Base-by-base conservation (phyloP, 2,888 invertebrate genomes). In the Myathropa florea region DNA sequence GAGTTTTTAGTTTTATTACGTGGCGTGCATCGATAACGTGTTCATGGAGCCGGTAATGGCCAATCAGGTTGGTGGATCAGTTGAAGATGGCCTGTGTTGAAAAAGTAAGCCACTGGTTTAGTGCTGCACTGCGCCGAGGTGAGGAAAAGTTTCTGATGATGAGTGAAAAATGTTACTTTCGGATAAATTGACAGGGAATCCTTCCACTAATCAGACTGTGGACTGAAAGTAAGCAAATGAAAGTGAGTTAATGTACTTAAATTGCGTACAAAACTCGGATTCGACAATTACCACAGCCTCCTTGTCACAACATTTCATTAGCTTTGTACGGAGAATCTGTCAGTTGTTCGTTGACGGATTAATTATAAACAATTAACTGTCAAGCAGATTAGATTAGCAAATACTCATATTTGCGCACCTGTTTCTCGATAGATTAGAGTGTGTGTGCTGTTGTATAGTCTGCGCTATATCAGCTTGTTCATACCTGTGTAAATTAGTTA, bases 1-100 rank as follows among this genome's bases (percentile, higher is more conserved):
- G 18, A 39, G 10, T 28, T n/a, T 68, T 26, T 18, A 57, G 24
- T 30, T 67, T 60, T 72, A 64, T 85, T 77, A 81, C 81, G 84
- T 72, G 77, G 67, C 46, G 53, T 57, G 84, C 76, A 76, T 80
- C 57, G 24, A 61, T 46, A 72, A 81, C 76, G 57, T 65, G 80
- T 70, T 73, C 65, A 3, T 18, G 46, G 1, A 61, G 65, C 72
- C 53, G 46, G 72, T 65, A 61, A 67, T 53, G 9, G 73, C n/a
- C 46, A 33, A 81, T 81, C 61, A 63, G n/a, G 28, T 39, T 61
- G 3, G 26, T 14, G 57, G 59, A 59, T 18, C 71, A 71, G n/a
- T 6, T 14, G 33, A 57, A 60, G 60, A 60, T 60, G 71, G 60
- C 28, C 60, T 39, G 70, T 18, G 46, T 10, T 14, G 7, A 23